phyloP scores from a whole-genome alignment of 2,113 vertebrate genomes.

The Ginglymostoma cirratum region DNA sequence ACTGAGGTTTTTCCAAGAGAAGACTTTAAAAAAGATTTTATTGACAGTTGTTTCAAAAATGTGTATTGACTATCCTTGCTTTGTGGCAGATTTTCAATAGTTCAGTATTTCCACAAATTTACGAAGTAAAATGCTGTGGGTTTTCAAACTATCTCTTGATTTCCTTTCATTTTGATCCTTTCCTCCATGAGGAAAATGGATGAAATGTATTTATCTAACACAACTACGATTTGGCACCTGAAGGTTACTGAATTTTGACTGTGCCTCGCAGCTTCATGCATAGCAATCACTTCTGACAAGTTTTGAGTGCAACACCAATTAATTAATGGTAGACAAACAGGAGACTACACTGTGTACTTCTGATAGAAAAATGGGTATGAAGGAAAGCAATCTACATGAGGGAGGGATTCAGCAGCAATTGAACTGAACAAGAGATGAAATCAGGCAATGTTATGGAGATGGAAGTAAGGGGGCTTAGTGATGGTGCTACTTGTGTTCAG shows the following conservation, averaged over 20 bases:
- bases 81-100: neutral
- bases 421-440: too few relatives aligned
- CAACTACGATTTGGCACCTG: neutral
- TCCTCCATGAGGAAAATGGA: neutral
- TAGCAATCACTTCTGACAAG: neutral
- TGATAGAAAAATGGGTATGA: neutral
- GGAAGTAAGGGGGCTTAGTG: too few relatives aligned
- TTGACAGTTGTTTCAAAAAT: neutral
- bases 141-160: neutral
- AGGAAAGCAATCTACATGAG: neutral
- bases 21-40: neutral
- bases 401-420: too few relatives aligned
- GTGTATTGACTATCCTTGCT: neutral
- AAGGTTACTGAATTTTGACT: neutral
- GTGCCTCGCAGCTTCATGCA: neutral
- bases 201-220: neutral
- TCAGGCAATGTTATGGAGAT: too few relatives aligned
- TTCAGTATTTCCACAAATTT: neutral
- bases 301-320: neutral
- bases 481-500: too few relatives aligned
- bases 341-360: neutral
- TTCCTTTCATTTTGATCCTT: neutral
- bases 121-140: neutral
- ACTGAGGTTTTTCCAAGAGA: neutral
- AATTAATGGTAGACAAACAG: too few relatives aligned